These are phyloP conservation scores for Cataglyphis cursor DNA, from an alignment of 2,888 invertebrate species.

Conservation along the genomic window DNA sequence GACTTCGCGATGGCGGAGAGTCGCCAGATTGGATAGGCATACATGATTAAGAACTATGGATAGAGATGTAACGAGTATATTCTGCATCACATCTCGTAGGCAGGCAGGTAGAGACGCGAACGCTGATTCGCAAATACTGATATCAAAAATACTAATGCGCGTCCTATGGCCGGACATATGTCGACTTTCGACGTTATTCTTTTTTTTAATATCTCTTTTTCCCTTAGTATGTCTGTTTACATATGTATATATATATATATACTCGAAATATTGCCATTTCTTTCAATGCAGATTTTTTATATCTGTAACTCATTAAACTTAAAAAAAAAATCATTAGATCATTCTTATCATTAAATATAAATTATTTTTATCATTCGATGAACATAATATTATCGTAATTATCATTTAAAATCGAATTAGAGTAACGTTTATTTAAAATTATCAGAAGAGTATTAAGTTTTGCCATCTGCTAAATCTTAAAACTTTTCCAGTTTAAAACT, in stretches of 20 bases:
- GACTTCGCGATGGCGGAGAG: conserved; percentile 18
- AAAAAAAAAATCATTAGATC: neutral
- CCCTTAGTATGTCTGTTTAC: conserved; percentile 21
- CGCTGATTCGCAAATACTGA: conserved; percentile 83
- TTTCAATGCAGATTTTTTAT: neutral
- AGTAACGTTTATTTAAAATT: neutral
- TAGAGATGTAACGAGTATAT: conserved; percentile 70
- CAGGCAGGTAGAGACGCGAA: conserved; percentile 73
- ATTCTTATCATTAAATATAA: no score
- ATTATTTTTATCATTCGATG: neutral
- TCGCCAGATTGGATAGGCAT: conserved; percentile 23
- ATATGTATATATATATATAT: conserved; percentile 32
- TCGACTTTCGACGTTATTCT: conserved; percentile 70
- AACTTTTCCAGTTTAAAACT: neutral
- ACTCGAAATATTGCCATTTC: conserved; percentile 18
- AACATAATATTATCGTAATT: neutral
- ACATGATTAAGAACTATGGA: conserved; percentile 46
- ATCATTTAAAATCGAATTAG: neutral
- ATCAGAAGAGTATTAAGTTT: neutral
- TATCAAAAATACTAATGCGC: conserved; percentile 85
- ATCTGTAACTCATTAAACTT: neutral
- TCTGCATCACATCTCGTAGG: conserved; percentile 77
- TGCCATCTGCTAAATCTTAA: neutral
- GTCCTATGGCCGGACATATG: conserved; percentile 64
- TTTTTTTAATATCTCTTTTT: conserved; percentile 59